Percentiles rank a stretch among this genome's conserved stretches.
Conservation (phyloP, 2,888 invertebrate genomes). For the Platyscelio sp. region DNA sequence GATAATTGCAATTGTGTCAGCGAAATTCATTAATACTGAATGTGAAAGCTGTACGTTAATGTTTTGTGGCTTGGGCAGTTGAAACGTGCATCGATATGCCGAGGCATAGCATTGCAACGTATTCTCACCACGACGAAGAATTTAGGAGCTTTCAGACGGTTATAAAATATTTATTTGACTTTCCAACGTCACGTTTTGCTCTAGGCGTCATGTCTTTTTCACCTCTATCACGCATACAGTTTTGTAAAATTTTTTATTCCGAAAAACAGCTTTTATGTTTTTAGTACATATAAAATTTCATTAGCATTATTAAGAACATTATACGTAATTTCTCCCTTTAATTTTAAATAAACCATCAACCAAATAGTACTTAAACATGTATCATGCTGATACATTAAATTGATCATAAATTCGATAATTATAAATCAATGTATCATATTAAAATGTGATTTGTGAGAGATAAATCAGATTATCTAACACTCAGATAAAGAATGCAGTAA, state of each 20-base stretch:
- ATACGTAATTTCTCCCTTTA: too few species aligned
- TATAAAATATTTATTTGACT: constrained; percentile 76
- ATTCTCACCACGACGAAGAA: constrained; percentile 74
- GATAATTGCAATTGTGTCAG: constrained; percentile 15
- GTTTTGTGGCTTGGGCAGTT: constrained; percentile 32
- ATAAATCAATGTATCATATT: too few species aligned
- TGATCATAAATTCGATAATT: too few species aligned
- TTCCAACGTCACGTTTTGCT: constrained; percentile 57
- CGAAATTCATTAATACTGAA: constrained; percentile 24
- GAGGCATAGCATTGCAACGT: constrained; percentile 26
- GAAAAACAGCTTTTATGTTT: too few species aligned
- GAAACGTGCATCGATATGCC: constrained; percentile 41
- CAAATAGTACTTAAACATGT: too few species aligned
- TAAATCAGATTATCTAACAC: too few species aligned
- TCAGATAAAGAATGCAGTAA: too few species aligned
- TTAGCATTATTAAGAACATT: too few species aligned
- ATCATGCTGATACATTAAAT: too few species aligned
- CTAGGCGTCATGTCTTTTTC: constrained; percentile 36
- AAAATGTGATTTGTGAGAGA: too few species aligned
- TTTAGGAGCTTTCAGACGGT: constrained; percentile 77
- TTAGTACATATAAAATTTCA: too few species aligned
- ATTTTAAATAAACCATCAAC: too few species aligned
- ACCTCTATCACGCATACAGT: constrained; percentile 27
- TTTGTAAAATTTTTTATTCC: constrained; percentile 18
- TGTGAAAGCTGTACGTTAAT: constrained; percentile 35